A percentile compares a stretch with the other conserved stretches of the same genome.
Evolutionary conservation across 2,888 invertebrate genomes (phyloP).

Genomic region (Brenthis daphne): DNA sequence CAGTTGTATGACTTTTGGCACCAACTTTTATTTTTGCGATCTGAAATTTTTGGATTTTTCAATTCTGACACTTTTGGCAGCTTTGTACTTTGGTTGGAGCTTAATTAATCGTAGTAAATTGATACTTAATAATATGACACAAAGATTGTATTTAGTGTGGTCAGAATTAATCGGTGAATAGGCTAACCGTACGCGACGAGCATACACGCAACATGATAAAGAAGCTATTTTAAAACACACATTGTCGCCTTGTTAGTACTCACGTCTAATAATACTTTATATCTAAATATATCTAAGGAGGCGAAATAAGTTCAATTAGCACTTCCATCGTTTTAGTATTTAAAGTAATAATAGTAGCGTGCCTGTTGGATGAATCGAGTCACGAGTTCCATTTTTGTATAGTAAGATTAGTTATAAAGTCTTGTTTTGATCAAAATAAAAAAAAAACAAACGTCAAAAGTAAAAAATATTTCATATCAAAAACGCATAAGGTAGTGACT

Average conservation of each 20-base stretch:
- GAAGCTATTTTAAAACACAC: conserved; percentile 25
- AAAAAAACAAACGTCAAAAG: too few relatives aligned
- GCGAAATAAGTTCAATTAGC: neutral
- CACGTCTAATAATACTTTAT: conserved; percentile 24
- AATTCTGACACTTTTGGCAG: conserved; percentile 33
- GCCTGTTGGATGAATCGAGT: too few relatives aligned
- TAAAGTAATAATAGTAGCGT: neutral
- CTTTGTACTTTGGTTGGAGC: neutral
- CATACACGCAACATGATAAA: conserved; percentile 21
- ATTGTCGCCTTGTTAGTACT: conserved; percentile 34
- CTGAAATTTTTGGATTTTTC: conserved; percentile 28
- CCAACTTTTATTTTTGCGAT: conserved; percentile 2
- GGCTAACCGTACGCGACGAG: neutral
- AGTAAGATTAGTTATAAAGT: too few relatives aligned
- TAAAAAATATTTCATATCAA: too few relatives aligned
- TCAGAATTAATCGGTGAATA: neutral
- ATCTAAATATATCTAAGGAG: conserved; percentile 8
- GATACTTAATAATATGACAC: neutral
- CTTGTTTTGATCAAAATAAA: too few relatives aligned
- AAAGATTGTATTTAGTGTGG: conserved; percentile 1
- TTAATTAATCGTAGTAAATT: neutral
- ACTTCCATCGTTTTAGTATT: neutral
- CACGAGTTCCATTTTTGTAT: too few relatives aligned
- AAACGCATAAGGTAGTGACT: too few relatives aligned
- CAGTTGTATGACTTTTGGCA: conserved; percentile 28